These are phyloP conservation scores for Palythoa heliodiscus DNA, from an alignment of 92 coral and sea anemone genomes.

Conservation along the genomic window DNA sequence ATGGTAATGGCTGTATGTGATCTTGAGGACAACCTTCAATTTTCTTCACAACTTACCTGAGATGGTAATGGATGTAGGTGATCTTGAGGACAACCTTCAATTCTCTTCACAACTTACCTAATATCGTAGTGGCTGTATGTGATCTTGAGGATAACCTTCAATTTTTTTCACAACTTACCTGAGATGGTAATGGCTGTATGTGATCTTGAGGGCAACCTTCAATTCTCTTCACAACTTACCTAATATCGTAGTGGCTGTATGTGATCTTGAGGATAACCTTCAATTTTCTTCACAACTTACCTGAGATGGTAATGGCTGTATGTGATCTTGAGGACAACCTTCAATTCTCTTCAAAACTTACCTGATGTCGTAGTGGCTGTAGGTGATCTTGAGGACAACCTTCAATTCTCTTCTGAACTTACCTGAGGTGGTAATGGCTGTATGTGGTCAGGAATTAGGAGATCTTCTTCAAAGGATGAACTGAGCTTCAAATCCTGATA, in stretches of 20 bases:
- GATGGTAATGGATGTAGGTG: too few species aligned
- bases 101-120: too few species aligned
- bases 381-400: constrained; percentile 52
- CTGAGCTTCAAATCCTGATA: constrained; percentile 66
- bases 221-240: too few species aligned
- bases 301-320: constrained; percentile 68
- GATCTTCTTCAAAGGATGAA: constrained; percentile 88
- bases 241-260: too few species aligned
- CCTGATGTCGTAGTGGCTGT: constrained; percentile 56
- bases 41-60: too few species aligned
- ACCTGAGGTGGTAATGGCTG: constrained; percentile 82
- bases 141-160: too few species aligned
- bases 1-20: neutral
- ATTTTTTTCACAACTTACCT: constrained; percentile 43
- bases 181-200: neutral
- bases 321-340: constrained; percentile 66
- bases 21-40: too few species aligned
- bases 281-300: constrained; percentile 10
- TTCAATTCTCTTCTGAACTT: neutral
- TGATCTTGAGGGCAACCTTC: too few species aligned
- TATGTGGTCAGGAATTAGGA: constrained; percentile 71
- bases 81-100: too few species aligned
- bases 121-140: too few species aligned
- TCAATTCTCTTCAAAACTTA: constrained; percentile 68
- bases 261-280: too few species aligned